A percentile compares a stretch with the other conserved stretches of the same genome.
Evolutionary conservation across 2,797 vertebrate genomes (phyloP).

Genomic region (Columba guinea): DNA sequence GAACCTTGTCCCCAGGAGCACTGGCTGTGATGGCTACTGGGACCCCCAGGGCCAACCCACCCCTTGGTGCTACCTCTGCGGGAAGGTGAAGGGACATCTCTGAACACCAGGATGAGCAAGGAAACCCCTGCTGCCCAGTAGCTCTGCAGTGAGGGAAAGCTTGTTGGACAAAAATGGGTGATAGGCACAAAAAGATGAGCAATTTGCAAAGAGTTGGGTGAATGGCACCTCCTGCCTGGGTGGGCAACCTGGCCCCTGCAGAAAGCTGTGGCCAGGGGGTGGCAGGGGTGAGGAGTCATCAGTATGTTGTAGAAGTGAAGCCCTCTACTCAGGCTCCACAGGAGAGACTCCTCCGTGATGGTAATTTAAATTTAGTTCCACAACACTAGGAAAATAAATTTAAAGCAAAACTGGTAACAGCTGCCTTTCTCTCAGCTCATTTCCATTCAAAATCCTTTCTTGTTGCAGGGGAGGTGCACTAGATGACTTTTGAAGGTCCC

Average conservation of each 20-base stretch:
- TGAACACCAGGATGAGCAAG: background rate
- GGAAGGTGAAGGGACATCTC: background rate
- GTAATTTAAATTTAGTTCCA: background rate
- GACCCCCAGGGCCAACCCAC: background rate
- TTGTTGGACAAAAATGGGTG: background rate
- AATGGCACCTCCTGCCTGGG: background rate
- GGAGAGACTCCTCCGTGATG: background rate
- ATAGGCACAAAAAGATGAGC: background rate
- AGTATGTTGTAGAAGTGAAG: background rate
- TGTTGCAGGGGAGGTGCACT: too few species aligned
- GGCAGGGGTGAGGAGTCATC: background rate
- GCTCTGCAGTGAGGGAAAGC: background rate
- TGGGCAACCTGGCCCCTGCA: background rate
- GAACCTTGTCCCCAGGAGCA: too few species aligned
- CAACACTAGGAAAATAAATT: background rate
- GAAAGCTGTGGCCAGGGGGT: background rate
- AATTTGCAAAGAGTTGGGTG: background rate
- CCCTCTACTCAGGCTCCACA: background rate
- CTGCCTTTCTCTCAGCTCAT: background rate
- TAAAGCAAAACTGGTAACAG: background rate
- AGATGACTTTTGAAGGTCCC: too few species aligned
- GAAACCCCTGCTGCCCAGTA: background rate
- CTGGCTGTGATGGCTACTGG: background rate
- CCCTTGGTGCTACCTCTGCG: fast-evolving
- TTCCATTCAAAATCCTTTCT: background rate